Conservation (phyloP, 2,797 vertebrate species). For the Melopsittacus undulatus region DNA sequence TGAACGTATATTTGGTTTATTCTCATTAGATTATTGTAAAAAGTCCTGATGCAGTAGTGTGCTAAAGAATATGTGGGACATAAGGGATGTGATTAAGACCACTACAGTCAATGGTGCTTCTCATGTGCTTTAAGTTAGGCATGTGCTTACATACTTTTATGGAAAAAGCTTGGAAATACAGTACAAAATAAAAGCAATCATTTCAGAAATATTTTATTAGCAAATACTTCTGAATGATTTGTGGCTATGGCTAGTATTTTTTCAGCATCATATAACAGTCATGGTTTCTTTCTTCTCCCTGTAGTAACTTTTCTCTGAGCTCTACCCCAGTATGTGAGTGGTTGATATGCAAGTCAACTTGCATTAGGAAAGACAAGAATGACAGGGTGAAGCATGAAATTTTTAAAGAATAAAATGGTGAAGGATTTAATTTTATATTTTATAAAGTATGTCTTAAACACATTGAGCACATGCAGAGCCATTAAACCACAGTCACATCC, state of each 20-base stretch:
- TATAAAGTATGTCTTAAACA: neutral
- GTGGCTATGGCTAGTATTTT: conserved; percentile 24
- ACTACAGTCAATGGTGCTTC: neutral
- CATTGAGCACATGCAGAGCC: neutral
- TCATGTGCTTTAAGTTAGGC: conserved; percentile 3
- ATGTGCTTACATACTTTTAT: neutral
- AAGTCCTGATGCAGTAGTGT: neutral
- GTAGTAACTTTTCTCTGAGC: neutral
- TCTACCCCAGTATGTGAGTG: neutral
- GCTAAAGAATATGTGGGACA: neutral
- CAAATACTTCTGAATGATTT: conserved; percentile 34
- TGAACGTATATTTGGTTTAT: neutral
- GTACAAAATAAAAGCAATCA: conserved; percentile 14
- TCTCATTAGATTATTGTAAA: neutral
- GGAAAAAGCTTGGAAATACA: conserved; percentile 3
- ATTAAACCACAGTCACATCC: neutral
- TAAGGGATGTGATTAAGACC: neutral
- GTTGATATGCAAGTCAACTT: neutral
- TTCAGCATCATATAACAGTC: conserved; percentile 5
- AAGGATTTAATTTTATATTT: neutral
- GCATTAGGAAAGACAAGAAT: neutral
- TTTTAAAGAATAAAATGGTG: neutral
- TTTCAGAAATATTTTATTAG: conserved; percentile 42
- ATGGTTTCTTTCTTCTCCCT: conserved; percentile 13
- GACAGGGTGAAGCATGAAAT: neutral